Base-by-base conservation (phyloP, 2,797 vertebrate genomes). In the Tolypeutes matacus region DNA sequence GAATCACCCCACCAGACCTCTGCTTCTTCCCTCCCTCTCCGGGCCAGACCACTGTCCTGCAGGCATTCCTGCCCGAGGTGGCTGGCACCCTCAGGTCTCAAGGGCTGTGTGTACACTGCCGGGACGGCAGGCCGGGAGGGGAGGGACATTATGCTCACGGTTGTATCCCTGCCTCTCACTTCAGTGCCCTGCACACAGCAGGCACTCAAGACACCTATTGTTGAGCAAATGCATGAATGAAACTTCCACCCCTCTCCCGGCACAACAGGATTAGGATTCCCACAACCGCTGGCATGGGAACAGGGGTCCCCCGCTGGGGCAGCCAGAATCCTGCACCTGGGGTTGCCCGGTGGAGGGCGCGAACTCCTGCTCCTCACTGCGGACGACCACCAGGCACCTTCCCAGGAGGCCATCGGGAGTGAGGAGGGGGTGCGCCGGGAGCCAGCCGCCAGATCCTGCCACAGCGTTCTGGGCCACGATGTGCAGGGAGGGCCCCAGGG, bases 1-100 rank as follows among this genome's bases (percentile, higher is more conserved):
- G 78, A 8, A 1, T 0, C 3, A 77, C 83, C 72, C 84, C 84
- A 49, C 3, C 46, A 94, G 96, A 84, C 20, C 51, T 42, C 9
- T 18, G 73, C 86, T 94, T 93, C 93, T 51, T 62, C 75, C 31
- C 49, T 60, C 18, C 7, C 42, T 8, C 29, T 46, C 31, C 46
- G 46, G 72, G 73, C 36, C 53, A 67, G 46, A 42, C 56, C 13
- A 53, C 81, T 67, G 56, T 1, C 36, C 12, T 17, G 23, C 2
- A 3, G 42, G n/a, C n/a, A 69, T n/a, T 67, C 53, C 64, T 70
- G 18, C 42, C 46, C 34, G 36, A 31, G 67, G 51, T 49, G 83
- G 42, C 25, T 20, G 36, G 51, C 23, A 62, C 64, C 42, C 60
- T 49, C 17, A 14, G 62, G 18, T 36, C 31, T 60, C 60, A 76